Base-by-base conservation (phyloP, 1,140 invertebrate genomes). In the Chelonus insularis region DNA sequence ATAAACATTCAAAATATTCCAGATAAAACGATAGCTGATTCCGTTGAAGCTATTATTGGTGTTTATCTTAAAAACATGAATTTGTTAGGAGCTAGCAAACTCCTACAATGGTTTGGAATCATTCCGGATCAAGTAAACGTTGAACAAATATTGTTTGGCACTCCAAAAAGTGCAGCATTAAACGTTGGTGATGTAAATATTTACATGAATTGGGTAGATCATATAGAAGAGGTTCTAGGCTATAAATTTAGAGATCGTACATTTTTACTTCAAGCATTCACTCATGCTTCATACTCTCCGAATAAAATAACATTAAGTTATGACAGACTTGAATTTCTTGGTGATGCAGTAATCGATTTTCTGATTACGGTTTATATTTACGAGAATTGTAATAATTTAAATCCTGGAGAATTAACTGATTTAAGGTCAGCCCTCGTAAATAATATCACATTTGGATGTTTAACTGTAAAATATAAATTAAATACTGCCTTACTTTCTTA, bases 311-410 rank as follows among this genome's bases (percentile, higher is more conserved):
- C 95, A 0, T 89, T 91, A 66, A 95, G 93, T 72, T 98, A 98
- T 79, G 94, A 99, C 75, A 85, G 96, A 45, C 77, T 98, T 6
- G 96, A 99, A 78, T 98, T 98, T 77, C 83, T 99, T 3, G 96
- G 96, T 18, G 96, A 99, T 85, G 95, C 96, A 3, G 88, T 99
- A 34, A 81, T 98, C 34, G 84, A 98, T 82, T 97, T 96, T 77
- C 80, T 98, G 0, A 91, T 98, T 4, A 97, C 96, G 0, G 83
- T 87, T 9, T 87, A 94, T 68, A 89, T 98, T 45, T 98, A 88
- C 72, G 91, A 97, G 77, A 84, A 88, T 14, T 86, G 84, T 62
- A 72, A 74, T 0, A 71, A 86, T 55, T 85, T 91, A 72, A 87
- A 79, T 39, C 94, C 93, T 0, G 96, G 95, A 0, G 86, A 93